These are phyloP conservation scores for Aptenodytes patagonicus DNA, from an alignment of 2,113 vertebrate genomes.

Conservation along the genomic window DNA sequence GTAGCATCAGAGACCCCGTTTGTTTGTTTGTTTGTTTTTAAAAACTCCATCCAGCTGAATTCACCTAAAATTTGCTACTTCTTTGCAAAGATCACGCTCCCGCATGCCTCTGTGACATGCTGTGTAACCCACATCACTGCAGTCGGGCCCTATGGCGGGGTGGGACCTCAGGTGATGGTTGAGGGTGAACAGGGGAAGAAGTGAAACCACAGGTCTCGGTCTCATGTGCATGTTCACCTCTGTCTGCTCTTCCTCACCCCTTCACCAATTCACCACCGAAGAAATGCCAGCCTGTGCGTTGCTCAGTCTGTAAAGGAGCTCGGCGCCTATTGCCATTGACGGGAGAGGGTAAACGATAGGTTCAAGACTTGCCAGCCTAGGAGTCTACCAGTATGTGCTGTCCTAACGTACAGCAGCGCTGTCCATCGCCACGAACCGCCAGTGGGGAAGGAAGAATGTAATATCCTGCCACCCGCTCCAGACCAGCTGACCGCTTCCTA, in stretches of 20 bases:
- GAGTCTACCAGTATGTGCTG: background rate
- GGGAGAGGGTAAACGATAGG: background rate
- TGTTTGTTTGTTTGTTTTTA: background rate
- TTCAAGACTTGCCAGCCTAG: background rate
- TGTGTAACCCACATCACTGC: background rate
- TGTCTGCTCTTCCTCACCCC: background rate
- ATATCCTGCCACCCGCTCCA: background rate
- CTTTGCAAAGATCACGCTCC: background rate
- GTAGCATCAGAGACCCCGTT: background rate
- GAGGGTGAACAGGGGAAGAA: background rate
- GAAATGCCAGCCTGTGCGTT: background rate
- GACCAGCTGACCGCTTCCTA: background rate
- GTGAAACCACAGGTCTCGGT: background rate
- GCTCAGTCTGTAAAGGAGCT: background rate
- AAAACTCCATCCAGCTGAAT: background rate
- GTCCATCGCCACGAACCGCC: background rate
- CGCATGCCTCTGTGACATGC: background rate
- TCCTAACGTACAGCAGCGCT: background rate
- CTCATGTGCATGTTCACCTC: background rate
- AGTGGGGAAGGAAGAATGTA: background rate
- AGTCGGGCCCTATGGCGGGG: fast-evolving
- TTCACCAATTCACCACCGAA: background rate
- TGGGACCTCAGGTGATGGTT: background rate
- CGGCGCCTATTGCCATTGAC: background rate
- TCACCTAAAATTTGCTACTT: background rate